Conservation (phyloP, 1,140 invertebrate genomes). For the Lucilia sericata region DNA sequence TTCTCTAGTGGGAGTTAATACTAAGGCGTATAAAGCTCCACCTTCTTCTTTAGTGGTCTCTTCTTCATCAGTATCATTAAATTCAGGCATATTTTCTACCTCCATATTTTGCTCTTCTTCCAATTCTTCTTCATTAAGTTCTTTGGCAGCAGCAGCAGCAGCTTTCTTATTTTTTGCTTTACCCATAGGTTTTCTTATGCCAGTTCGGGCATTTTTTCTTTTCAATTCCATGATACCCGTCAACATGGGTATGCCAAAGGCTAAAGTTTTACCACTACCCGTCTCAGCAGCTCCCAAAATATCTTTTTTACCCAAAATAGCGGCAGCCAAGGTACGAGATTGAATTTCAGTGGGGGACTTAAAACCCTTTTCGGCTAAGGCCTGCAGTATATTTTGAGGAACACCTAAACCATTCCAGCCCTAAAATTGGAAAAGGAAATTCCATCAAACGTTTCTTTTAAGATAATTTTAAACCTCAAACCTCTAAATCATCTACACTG, state of each 20-base stretch:
- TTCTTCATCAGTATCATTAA: constrained; percentile 63
- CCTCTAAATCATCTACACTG: constrained; percentile 53
- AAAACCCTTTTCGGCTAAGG: constrained; percentile 83
- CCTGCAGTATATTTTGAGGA: constrained; percentile 78
- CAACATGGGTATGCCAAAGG: constrained; percentile 95
- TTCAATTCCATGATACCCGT: constrained; percentile 83
- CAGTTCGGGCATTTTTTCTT: constrained; percentile 61
- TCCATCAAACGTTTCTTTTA: too few species aligned
- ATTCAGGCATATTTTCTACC: constrained; percentile 9
- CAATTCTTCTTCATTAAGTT: constrained; percentile 48
- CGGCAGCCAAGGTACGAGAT: constrained; percentile 81
- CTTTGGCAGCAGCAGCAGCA: constrained; percentile 54
- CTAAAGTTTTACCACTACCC: constrained; percentile 97
- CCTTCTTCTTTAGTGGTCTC: constrained; percentile 62
- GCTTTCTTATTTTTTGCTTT: constrained; percentile 66
- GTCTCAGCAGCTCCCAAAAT: constrained; percentile 97
- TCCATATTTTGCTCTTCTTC: constrained; percentile 56
- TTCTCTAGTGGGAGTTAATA: constrained; percentile 95
- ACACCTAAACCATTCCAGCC: constrained; percentile 80
- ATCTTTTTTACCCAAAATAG: constrained; percentile 85
- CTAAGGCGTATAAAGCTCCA: constrained; percentile 81
- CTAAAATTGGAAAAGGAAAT: constrained; percentile 61
- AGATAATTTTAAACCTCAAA: not conserved
- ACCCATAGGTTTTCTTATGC: constrained; percentile 60
- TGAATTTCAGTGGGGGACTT: constrained; percentile 87